phyloP scores from a whole-genome alignment of 2,888 invertebrate species.

The Macrophya annulata region DNA sequence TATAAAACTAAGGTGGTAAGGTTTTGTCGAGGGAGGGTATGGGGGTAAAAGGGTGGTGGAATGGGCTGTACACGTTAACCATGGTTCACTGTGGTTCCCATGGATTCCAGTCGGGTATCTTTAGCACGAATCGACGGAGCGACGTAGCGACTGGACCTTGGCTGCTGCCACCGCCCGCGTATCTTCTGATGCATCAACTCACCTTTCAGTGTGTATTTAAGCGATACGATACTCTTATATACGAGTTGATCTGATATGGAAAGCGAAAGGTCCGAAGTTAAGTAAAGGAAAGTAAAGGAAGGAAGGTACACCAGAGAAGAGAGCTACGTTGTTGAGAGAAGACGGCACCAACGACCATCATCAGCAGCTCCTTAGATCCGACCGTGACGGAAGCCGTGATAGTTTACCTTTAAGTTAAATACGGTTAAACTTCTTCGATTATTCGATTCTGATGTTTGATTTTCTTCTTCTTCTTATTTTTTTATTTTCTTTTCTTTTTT shows the following conservation, averaged over 20 bases:
- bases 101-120: conserved; percentile 79
- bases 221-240: conserved; percentile 80
- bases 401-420: background rate
- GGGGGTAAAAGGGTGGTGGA: conserved; percentile 60
- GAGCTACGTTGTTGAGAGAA: background rate
- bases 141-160: conserved; percentile 70
- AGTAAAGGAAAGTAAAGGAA: conserved; percentile 35
- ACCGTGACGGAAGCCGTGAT: conserved; percentile 45
- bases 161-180: conserved; percentile 78
- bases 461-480: conserved; percentile 41
- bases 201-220: conserved; percentile 80
- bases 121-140: conserved; percentile 77
- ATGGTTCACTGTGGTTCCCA: conserved; percentile 77
- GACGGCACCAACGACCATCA: conserved; percentile 18
- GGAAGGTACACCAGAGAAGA: background rate
- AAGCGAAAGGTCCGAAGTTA: conserved; percentile 70
- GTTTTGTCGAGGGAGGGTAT: conserved; percentile 51
- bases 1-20: conserved; percentile 45
- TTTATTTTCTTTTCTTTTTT: no score
- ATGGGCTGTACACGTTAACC: conserved; percentile 75
- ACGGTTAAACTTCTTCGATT: conserved; percentile 2
- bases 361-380: conserved; percentile 34
- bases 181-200: conserved; percentile 80
- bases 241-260: conserved; percentile 79
- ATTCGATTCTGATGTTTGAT: conserved; percentile 4